These are phyloP conservation scores for Limnephilus marmoratus DNA, from an alignment of 2,888 invertebrate species.

Conservation along the genomic window DNA sequence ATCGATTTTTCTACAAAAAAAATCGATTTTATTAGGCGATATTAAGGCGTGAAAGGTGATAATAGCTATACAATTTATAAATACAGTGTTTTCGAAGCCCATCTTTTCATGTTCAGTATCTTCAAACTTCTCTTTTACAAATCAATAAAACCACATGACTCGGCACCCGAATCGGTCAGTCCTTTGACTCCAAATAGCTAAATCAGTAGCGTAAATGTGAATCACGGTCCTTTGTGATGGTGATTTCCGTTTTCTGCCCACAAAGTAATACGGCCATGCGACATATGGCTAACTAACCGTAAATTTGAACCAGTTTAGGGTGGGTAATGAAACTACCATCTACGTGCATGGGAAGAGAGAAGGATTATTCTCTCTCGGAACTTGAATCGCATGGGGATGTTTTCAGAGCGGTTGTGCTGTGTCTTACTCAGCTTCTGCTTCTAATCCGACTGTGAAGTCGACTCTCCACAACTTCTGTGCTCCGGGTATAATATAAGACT, in stretches of 20 bases:
- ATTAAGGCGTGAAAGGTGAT: too few species aligned
- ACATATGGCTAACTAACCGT: conserved; percentile 35
- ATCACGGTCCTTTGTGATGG: conserved; percentile 29
- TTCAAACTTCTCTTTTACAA: background rate
- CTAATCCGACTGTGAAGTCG: background rate
- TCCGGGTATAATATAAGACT: background rate
- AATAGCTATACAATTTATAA: background rate
- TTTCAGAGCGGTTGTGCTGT: background rate
- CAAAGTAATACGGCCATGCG: background rate
- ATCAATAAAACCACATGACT: background rate
- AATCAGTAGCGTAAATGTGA: conserved; percentile 7
- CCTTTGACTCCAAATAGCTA: background rate
- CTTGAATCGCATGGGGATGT: background rate
- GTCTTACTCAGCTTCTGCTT: background rate
- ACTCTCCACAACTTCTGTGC: background rate
- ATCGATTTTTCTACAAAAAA: too few species aligned
- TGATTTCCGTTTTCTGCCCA: conserved; percentile 31
- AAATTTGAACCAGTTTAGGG: conserved; percentile 3
- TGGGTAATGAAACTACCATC: conserved; percentile 27
- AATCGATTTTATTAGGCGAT: too few species aligned
- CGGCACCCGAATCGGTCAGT: background rate
- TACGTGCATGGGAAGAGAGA: background rate
- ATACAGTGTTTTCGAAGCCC: background rate
- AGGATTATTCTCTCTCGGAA: background rate
- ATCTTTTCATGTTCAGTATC: too few species aligned